Conservation (phyloP, 2,113 vertebrate species). For the Alligator mississippiensis region DNA sequence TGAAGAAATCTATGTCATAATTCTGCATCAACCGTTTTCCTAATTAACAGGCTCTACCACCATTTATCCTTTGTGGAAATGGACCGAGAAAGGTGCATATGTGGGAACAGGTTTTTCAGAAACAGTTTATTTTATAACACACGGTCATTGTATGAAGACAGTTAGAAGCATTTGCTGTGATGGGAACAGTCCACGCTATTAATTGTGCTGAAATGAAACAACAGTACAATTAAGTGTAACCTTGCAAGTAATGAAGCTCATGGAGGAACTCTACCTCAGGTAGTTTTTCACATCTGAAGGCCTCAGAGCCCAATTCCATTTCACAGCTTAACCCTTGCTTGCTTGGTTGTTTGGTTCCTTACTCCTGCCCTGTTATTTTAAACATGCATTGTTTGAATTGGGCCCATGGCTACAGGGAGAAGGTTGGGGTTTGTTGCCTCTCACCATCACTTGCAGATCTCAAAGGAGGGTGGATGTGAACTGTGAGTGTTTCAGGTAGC, state of each 20-base stretch:
- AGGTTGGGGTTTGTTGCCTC: neutral
- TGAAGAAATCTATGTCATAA: neutral
- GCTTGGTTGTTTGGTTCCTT: neutral
- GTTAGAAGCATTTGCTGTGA: neutral
- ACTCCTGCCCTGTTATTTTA: neutral
- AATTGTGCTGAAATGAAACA: neutral
- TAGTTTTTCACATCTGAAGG: neutral
- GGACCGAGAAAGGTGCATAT: neutral
- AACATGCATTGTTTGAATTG: neutral
- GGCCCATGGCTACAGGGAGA: neutral
- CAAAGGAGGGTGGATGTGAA: neutral
- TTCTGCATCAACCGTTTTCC: constrained; percentile 10
- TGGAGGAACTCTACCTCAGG: neutral
- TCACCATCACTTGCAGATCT: neutral
- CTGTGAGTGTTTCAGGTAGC: neutral
- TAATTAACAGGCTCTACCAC: neutral
- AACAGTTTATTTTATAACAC: neutral
- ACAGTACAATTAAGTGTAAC: neutral
- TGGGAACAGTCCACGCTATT: neutral
- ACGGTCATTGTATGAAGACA: neutral
- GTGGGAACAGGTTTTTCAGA: neutral
- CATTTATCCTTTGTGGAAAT: neutral
- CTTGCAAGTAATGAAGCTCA: neutral
- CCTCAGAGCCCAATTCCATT: neutral
- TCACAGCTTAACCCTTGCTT: neutral